Evolutionary conservation across 1,140 invertebrate genomes (phyloP), one percentile per base, ranked within the genome.

Genomic region (Scaptomyza montana): DNA sequence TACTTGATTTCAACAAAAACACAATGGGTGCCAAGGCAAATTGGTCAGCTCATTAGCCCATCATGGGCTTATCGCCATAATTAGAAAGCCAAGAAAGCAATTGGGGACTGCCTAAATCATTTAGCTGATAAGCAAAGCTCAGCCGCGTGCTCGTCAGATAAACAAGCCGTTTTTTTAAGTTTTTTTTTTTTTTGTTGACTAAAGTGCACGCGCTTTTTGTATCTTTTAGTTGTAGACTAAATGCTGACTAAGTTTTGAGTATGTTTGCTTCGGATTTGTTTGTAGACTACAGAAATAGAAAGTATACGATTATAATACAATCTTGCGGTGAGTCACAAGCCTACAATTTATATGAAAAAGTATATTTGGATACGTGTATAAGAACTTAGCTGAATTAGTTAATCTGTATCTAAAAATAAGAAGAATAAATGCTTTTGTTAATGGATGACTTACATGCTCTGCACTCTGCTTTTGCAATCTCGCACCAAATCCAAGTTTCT

Each of bases 401-500:
- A 16, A 16, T 16, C 2, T 39, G 36, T 39, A 3, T 41, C 39
- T 41, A 4, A 41, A 41, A 41, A 41, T 41, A 41, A 3, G 12
- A 41, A 4, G 12, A 30, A 30, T 39, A 39, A 39, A 39, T 39
- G 36, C 36, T 16, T 16, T 16, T 16, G 16, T 16, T 16, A 16
- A 16, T 16, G 16, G 16, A 16, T 16, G 16, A 63, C 76, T 78
- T 50, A 78, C 77, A 55, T 77, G 63, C 41, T 78, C 77, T 33
- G 49, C 57, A 65, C 54, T 69, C 53, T 64, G 71, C 41, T 80
- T 80, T 12, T 69, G 65, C 21, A 74, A 43, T 41, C 75, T 64
- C 16, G 70, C 45, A 7, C 67, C 76, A 16, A 80, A 72, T 41
- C 72, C 62, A n/a, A 78, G 63, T 45, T 78, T 78, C 54, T 80